Evolutionary conservation across 64 coral and sea anemone genomes (phyloP), one percentile per base, ranked within the genome.

Genomic region (Stylophora pistillata): DNA sequence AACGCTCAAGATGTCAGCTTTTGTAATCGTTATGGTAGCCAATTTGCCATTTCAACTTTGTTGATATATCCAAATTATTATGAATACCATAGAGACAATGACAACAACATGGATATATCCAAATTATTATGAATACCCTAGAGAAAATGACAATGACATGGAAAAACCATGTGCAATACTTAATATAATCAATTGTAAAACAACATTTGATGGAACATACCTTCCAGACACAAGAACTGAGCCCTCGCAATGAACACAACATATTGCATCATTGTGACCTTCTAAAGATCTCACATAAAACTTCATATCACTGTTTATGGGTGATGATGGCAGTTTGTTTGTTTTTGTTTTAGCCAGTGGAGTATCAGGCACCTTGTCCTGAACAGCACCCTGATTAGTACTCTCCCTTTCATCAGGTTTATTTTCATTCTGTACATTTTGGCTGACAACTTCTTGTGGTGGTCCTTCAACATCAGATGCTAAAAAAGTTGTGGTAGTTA

Each of bases 231-330:
- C 81, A 20, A 95, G 54, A 4, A 90, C 85, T 21, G 93, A 93
- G 5, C 75, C 87, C 30, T 29, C 53, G 57, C 94, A 93, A 30
- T 89, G 93, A 30, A 95, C 83, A 60, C 85, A 77, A 18, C 74
- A 95, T 37, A 99, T 88, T 6, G 93, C 4, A 79, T 99, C 97
- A 77, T 99, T 99, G 63, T 99, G 97, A 14, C 97, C 97, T 30
- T 99, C 87, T 11, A 99, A 85, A 15, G 27, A 71, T 61, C 73
- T 89, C 11, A 84, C 80, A 66, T 52, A 63, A 84, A 84, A 84
- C 31, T 41, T 84, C 80, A 84, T 84, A 21, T 32, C 21, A 15
- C 33, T 84, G 18, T 41, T 34, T 25, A 52, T 33, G 12, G 80
- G 52, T 52, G 61, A 3, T 41, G 65, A 47, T 21, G 54, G 4